Evolutionary conservation across 2,888 invertebrate genomes (phyloP).

Genomic region (Catocala fraxini): DNA sequence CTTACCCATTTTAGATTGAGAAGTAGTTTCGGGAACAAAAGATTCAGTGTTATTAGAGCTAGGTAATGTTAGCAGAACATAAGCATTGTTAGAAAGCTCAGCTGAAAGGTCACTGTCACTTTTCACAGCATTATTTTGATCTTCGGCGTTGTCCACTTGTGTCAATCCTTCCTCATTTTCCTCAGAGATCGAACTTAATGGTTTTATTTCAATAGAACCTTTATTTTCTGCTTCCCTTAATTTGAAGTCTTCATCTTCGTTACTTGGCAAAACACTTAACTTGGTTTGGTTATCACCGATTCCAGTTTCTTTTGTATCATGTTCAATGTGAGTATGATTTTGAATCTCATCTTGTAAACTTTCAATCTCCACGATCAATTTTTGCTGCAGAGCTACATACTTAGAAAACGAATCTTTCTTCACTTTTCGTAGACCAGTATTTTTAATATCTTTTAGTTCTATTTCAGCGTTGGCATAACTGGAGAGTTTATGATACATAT

Average conservation of each 20-base stretch:
- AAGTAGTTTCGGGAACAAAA: slow-evolving; percentile 42
- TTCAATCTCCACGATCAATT: slow-evolving; percentile 59
- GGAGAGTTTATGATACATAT: slow-evolving; percentile 19
- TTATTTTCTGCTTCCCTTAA: not conserved
- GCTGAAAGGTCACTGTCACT: slow-evolving; percentile 54
- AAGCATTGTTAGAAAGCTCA: slow-evolving; percentile 71
- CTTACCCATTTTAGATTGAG: slow-evolving; percentile 42
- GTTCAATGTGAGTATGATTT: slow-evolving; percentile 1
- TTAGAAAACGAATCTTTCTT: slow-evolving; percentile 54
- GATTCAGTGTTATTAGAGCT: slow-evolving; percentile 57
- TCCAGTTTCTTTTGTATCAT: not conserved
- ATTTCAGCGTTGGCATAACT: slow-evolving; percentile 26
- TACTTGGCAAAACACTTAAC: not conserved
- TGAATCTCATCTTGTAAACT: slow-evolving; percentile 15
- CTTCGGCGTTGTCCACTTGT: slow-evolving; percentile 20
- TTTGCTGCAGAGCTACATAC: slow-evolving; percentile 63
- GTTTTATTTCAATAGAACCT: not conserved
- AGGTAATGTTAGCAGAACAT: slow-evolving; percentile 72
- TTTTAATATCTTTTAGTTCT: slow-evolving; percentile 40
- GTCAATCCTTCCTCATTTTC: slow-evolving; percentile 21
- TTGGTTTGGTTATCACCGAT: not conserved
- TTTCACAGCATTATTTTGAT: slow-evolving; percentile 27
- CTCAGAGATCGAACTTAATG: slow-evolving; percentile 9
- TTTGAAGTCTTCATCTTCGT: not conserved
- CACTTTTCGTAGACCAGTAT: slow-evolving; percentile 24